Percentiles rank a stretch among this genome's conserved stretches.
phyloP scores from a whole-genome alignment of 2,888 invertebrate genomes.

The Diarsia brunnea region DNA sequence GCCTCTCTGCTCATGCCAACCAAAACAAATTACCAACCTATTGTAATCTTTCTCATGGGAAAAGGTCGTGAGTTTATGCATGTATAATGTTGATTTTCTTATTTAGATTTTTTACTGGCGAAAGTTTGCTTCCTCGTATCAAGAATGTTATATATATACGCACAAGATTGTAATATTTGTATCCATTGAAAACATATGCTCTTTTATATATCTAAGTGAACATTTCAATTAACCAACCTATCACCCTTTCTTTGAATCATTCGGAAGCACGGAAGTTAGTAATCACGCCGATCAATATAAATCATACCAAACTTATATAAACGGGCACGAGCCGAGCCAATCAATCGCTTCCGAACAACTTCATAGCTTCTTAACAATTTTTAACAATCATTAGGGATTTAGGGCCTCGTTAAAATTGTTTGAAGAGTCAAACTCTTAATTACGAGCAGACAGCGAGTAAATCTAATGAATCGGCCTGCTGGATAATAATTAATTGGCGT shows the following conservation, averaged over 20 bases:
- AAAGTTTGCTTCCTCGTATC: too few species aligned
- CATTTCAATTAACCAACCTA: neutral
- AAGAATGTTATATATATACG: too few species aligned
- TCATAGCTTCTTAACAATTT: slow-evolving; percentile 25
- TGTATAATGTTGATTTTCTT: too few species aligned
- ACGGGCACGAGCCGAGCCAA: neutral
- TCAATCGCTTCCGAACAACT: slow-evolving; percentile 14
- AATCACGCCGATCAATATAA: slow-evolving; percentile 14
- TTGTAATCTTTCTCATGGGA: too few species aligned
- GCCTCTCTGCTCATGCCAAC: too few species aligned
- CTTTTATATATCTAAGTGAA: too few species aligned
- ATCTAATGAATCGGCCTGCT: slow-evolving; percentile 19
- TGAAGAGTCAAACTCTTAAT: slow-evolving; percentile 13
- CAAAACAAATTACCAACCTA: too few species aligned
- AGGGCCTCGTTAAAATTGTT: slow-evolving; percentile 35
- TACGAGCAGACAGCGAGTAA: slow-evolving; percentile 10
- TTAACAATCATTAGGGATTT: slow-evolving; percentile 15
- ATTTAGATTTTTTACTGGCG: too few species aligned
- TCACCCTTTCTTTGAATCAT: neutral
- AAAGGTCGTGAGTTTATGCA: too few species aligned
- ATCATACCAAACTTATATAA: slow-evolving; percentile 3
- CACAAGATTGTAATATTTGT: too few species aligned
- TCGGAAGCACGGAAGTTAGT: neutral
- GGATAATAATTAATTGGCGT: slow-evolving; percentile 1
- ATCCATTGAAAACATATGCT: too few species aligned